A percentile compares a stretch with the other conserved stretches of the same genome.
These are phyloP conservation scores for Lanistes nyassanus DNA, from an alignment of 1,140 invertebrate genomes.

Conservation along the genomic window DNA sequence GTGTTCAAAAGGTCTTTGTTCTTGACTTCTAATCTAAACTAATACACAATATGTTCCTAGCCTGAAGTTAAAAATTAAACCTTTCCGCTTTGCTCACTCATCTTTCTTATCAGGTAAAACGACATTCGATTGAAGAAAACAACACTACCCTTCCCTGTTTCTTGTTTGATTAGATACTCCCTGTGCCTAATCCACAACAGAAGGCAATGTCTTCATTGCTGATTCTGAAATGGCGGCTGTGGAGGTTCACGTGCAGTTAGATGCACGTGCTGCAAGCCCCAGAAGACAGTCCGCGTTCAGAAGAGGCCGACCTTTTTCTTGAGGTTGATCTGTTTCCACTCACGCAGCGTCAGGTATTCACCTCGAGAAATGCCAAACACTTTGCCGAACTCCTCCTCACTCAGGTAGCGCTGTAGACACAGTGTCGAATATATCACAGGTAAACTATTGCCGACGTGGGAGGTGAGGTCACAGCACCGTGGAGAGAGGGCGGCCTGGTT, in stretches of 20 bases:
- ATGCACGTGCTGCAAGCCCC: not conserved
- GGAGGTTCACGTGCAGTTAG: slow-evolving; percentile 28
- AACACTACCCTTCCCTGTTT: too few relatives aligned
- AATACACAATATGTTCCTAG: too few relatives aligned
- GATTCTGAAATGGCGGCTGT: slow-evolving; percentile 73
- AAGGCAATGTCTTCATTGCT: slow-evolving; percentile 77
- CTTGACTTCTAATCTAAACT: too few relatives aligned
- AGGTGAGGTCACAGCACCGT: too few relatives aligned
- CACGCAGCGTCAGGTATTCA: slow-evolving; percentile 80
- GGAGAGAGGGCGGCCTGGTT: too few relatives aligned
- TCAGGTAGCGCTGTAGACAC: slow-evolving; percentile 77
- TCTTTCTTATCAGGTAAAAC: not conserved
- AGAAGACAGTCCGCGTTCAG: slow-evolving; percentile 63
- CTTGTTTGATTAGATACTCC: slow-evolving; percentile 51
- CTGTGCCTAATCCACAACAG: slow-evolving; percentile 87
- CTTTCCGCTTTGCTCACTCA: not conserved
- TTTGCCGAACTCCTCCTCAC: slow-evolving; percentile 83
- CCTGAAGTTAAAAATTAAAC: too few relatives aligned
- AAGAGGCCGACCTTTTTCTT: slow-evolving; percentile 88
- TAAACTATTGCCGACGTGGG: too few relatives aligned
- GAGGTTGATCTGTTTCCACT: slow-evolving; percentile 86
- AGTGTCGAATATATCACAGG: too few relatives aligned
- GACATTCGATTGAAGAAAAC: not conserved
- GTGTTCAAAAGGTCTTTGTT: too few relatives aligned
- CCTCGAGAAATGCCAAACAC: slow-evolving; percentile 84